phyloP scores from a whole-genome alignment of 2,113 vertebrate genomes.

The Bettongia penicillata region DNA sequence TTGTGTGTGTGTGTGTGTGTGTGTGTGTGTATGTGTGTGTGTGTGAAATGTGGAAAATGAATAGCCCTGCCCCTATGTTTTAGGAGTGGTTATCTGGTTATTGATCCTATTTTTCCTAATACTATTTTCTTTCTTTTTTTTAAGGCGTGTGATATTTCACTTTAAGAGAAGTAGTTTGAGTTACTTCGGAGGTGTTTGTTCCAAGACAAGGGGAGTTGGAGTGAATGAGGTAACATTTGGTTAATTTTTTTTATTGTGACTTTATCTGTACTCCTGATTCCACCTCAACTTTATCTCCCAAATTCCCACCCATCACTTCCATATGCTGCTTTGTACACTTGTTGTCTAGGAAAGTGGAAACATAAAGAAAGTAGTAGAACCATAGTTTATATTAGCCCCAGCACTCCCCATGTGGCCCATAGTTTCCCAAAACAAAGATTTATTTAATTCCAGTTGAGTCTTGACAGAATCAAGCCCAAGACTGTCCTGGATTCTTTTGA shows the following conservation, averaged over 20 bases:
- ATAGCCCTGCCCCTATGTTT: background rate
- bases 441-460: constrained; percentile 31
- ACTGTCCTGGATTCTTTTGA: constrained; percentile 39
- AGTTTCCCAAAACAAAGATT: constrained; percentile 1
- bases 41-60: background rate
- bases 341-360: constrained; percentile 23
- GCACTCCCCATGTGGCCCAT: background rate
- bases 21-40: background rate
- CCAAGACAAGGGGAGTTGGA: constrained; percentile 92
- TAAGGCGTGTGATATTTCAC: constrained; percentile 95
- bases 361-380: background rate
- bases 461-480: constrained; percentile 13
- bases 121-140: constrained; percentile 54
- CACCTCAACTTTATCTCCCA: background rate
- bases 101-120: constrained; percentile 53
- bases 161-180: constrained; percentile 95
- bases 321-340: constrained; percentile 3
- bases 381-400: constrained; percentile 13
- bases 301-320: background rate
- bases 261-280: constrained; percentile 43
- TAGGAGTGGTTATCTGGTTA: background rate
- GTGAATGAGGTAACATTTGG: constrained; percentile 94
- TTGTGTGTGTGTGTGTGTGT: background rate
- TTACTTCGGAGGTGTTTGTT: constrained; percentile 96
- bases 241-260: constrained; percentile 24